Percentiles rank a stretch among this genome's conserved stretches.
Evolutionary conservation across 2,888 invertebrate genomes (phyloP).

Genomic region (Carterocephalus palaemon): DNA sequence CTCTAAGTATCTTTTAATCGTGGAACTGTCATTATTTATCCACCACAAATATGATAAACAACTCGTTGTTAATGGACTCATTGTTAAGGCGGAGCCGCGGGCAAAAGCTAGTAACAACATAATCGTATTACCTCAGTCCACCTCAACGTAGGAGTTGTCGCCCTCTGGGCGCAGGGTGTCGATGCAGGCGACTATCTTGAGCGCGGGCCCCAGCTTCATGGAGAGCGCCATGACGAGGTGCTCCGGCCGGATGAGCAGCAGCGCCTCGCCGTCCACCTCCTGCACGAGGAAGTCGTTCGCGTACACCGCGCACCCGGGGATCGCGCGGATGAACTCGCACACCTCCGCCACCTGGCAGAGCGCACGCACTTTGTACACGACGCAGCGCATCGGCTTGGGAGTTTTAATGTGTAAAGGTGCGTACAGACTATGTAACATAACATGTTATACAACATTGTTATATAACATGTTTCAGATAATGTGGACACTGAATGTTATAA

Average conservation of each 20-base stretch:
- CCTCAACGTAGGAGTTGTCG: constrained; percentile 51
- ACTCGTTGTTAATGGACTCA: too few species aligned
- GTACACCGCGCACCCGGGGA: constrained; percentile 94
- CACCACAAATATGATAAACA: too few species aligned
- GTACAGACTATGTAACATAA: too few species aligned
- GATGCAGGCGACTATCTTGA: constrained; percentile 96
- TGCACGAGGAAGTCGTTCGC: constrained; percentile 97
- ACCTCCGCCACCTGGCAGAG: constrained; percentile 87
- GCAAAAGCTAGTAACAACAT: background rate
- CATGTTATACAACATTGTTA: too few species aligned
- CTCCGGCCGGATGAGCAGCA: constrained; percentile 94
- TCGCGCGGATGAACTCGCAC: constrained; percentile 90
- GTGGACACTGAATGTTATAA: too few species aligned
- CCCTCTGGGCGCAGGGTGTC: constrained; percentile 87
- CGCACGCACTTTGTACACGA: too few species aligned
- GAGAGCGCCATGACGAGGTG: constrained; percentile 96
- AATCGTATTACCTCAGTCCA: constrained; percentile 53
- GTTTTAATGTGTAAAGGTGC: too few species aligned
- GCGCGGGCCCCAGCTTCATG: constrained; percentile 96
- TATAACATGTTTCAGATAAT: too few species aligned
- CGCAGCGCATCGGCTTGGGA: too few species aligned
- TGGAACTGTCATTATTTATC: too few species aligned
- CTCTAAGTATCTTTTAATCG: too few species aligned
- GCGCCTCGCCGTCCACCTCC: constrained; percentile 97
- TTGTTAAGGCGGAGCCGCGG: too few species aligned